Evolutionary conservation across 64 coral and sea anemone genomes (phyloP).

Genomic region (Pachyseris speciosa): DNA sequence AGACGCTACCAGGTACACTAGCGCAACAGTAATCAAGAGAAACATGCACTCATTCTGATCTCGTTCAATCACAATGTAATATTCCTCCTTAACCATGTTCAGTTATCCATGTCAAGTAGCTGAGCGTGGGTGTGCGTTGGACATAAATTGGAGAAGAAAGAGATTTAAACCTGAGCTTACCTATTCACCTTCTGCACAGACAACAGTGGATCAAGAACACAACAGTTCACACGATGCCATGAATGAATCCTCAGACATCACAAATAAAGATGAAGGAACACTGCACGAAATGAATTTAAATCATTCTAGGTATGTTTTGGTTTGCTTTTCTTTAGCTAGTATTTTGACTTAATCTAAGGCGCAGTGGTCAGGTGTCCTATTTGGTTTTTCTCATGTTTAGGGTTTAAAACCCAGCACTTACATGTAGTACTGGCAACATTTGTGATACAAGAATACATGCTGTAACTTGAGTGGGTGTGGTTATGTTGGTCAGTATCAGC

Average conservation of each 20-base stretch:
- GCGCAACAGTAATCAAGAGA: no score
- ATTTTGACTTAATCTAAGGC: neutral
- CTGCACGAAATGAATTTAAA: constrained; percentile 47
- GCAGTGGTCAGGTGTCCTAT: neutral
- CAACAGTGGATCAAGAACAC: neutral
- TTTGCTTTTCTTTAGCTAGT: neutral
- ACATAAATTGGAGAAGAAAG: constrained; percentile 65
- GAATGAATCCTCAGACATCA: neutral
- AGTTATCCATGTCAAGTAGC: constrained; percentile 76
- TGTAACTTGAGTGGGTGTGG: no score
- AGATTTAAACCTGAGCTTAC: constrained; percentile 52
- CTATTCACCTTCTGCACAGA: neutral
- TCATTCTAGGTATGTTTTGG: constrained; percentile 11
- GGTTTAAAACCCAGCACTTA: no score
- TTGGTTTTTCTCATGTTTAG: no score
- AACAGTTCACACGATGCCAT: neutral
- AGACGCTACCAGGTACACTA: no score
- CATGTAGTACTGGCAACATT: no score
- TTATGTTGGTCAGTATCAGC: no score
- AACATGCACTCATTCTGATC: neutral
- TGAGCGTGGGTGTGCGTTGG: constrained; percentile 73
- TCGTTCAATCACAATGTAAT: neutral
- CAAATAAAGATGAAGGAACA: neutral
- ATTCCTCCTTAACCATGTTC: neutral
- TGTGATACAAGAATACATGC: no score